Evolutionary conservation across 1,140 invertebrate genomes (phyloP), one percentile per base, ranked within the genome.

Genomic region (Dreissena rostriformis): DNA sequence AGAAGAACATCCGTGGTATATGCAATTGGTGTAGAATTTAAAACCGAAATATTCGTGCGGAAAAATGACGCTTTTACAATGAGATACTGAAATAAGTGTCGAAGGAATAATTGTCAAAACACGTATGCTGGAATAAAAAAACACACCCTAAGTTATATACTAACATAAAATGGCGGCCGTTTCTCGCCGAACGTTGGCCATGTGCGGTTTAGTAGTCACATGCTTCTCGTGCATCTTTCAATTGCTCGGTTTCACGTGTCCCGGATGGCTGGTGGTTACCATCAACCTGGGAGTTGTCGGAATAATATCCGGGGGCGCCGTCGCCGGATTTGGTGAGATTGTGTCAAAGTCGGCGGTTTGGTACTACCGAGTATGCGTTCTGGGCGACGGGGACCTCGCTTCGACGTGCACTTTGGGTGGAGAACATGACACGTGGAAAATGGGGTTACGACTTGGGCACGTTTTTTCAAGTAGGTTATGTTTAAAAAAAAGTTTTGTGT

Each of bases 191-290:
- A 72, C 70, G 12, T 72, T 39, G 70, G 15, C 29, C 11, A 72
- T 15, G 29, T 8, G 15, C 7, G 70, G 70, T 39, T 12, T 49
- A 7, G 49, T 72, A 11, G 7, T 72, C 15, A 14, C n/a, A 15
- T 24, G 22, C 29, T 17, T 72, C 22, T 72, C 22, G 14, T 39
- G 26, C 7, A 12, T 72, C 22, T 39, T 72, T 28, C 70, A 28
- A 24, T 8, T 72, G 14, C 70, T 72, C 12, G 70, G 22, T 26
- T 39, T 26, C 29, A 8, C 70, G 12, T 72, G 70, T 49, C 24
- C 70, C 29, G 70, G 70, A 8, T 72, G 70, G 70, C 70, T 72
- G 8, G 22, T 72, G 22, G 22, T 72, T 15, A 14, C 7, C 70
- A 39, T 72, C 22, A 39, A 72, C 29, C 29, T 72, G 22, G 8